phyloP scores from a whole-genome alignment of 2,113 vertebrate species.

The Rafetus swinhoei region DNA sequence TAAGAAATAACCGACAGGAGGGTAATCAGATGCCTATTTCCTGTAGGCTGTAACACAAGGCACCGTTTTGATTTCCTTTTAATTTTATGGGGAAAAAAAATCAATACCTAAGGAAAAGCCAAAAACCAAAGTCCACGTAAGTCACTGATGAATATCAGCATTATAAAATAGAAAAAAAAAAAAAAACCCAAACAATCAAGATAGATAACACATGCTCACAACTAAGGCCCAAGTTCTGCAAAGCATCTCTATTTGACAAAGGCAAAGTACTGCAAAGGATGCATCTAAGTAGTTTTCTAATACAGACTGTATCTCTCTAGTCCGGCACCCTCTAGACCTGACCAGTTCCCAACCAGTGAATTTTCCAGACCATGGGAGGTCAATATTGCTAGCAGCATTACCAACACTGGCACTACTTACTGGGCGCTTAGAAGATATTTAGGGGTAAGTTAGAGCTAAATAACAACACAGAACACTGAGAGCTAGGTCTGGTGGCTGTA shows the following conservation, averaged over 20 bases:
- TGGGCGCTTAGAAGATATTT: no score
- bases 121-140: fast-evolving
- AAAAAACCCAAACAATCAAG: neutral
- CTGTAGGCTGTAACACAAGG: neutral
- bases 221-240: neutral
- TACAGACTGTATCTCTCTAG: no score
- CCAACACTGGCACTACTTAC: no score
- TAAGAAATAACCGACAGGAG: neutral
- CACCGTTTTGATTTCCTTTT: neutral
- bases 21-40: neutral
- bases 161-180: neutral
- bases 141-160: neutral
- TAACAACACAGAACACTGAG: no score
- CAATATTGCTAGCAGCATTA: no score
- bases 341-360: no score
- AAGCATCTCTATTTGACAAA: neutral
- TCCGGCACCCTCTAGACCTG: no score
- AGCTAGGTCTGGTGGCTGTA: no score
- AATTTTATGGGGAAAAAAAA: neutral
- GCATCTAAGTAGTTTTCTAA: no score
- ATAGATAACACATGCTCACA: neutral
- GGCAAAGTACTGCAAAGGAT: neutral
- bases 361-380: no score
- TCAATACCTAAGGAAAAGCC: neutral
- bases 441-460: no score